Conservation (phyloP, 1,140 invertebrate genomes). For the Microplitis mediator region DNA sequence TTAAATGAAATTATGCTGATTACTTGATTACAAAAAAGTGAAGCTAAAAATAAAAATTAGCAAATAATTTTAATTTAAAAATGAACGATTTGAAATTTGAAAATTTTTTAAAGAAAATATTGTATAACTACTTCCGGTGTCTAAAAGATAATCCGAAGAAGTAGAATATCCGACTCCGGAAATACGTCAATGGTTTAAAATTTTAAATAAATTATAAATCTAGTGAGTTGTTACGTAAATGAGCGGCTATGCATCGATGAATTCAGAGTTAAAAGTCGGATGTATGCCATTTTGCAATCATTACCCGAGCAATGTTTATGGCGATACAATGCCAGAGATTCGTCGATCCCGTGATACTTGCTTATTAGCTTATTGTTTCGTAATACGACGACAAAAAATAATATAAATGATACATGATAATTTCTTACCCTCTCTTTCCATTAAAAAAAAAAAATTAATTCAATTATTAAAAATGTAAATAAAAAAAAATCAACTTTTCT, state of each 20-base stretch:
- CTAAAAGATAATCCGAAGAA: background rate
- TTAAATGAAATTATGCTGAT: no score
- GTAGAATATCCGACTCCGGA: background rate
- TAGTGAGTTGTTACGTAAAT: slow-evolving; percentile 47
- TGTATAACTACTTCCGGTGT: background rate
- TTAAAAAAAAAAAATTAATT: background rate
- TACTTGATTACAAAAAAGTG: no score
- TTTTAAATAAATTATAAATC: slow-evolving; percentile 51
- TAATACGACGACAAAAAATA: slow-evolving; percentile 38
- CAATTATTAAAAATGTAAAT: no score
- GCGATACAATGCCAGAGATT: slow-evolving; percentile 45
- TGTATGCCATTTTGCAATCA: slow-evolving; percentile 61
- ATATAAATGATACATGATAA: slow-evolving; percentile 36
- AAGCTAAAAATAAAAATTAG: no score
- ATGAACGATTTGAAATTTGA: no score
- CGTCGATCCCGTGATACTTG: slow-evolving; percentile 51
- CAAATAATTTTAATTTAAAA: no score
- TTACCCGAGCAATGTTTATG: slow-evolving; percentile 57
- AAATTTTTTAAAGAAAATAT: background rate
- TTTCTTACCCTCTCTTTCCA: background rate
- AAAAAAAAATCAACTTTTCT: no score
- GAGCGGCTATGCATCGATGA: slow-evolving; percentile 45
- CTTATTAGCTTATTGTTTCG: slow-evolving; percentile 53
- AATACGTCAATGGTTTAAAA: slow-evolving; percentile 14
- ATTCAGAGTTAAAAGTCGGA: slow-evolving; percentile 47